phyloP scores from a whole-genome alignment of 1,140 invertebrate genomes.

The Heliconius nattereri region DNA sequence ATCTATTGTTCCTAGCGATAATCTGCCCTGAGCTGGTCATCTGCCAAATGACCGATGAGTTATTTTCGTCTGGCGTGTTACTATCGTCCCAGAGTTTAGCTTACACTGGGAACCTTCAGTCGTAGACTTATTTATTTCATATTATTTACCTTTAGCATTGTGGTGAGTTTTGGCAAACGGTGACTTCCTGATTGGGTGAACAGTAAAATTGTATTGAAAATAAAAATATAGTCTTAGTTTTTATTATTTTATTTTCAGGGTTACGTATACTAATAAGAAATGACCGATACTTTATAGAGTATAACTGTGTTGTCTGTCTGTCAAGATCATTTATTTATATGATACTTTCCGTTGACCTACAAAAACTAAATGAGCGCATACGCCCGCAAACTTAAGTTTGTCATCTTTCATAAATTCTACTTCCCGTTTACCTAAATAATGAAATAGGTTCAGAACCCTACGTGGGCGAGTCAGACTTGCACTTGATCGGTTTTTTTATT shows the following conservation, averaged over 20 bases:
- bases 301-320: too few species aligned
- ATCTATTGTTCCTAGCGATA: constrained; percentile 45
- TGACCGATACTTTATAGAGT: too few species aligned
- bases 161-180: not conserved
- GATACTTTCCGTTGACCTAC: too few species aligned
- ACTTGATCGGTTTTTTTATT: too few species aligned
- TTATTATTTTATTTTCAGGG: not conserved
- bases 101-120: constrained; percentile 36
- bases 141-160: constrained; percentile 6
- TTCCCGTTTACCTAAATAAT: too few species aligned
- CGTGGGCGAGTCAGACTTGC: too few species aligned
- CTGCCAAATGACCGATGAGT: constrained; percentile 43
- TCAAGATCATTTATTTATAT: too few species aligned
- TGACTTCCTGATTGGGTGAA: not conserved
- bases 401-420: too few species aligned
- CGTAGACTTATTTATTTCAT: not conserved
- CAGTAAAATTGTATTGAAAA: not conserved
- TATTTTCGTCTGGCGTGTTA: constrained; percentile 44
- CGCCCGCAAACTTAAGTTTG: too few species aligned
- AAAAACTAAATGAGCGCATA: too few species aligned
- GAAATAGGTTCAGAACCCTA: too few species aligned
- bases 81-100: constrained; percentile 39
- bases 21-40: constrained; percentile 38
- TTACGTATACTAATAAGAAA: not conserved
- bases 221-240: not conserved